These are phyloP conservation scores for Chionis minor DNA, from an alignment of 2,113 vertebrate species.

Conservation along the genomic window DNA sequence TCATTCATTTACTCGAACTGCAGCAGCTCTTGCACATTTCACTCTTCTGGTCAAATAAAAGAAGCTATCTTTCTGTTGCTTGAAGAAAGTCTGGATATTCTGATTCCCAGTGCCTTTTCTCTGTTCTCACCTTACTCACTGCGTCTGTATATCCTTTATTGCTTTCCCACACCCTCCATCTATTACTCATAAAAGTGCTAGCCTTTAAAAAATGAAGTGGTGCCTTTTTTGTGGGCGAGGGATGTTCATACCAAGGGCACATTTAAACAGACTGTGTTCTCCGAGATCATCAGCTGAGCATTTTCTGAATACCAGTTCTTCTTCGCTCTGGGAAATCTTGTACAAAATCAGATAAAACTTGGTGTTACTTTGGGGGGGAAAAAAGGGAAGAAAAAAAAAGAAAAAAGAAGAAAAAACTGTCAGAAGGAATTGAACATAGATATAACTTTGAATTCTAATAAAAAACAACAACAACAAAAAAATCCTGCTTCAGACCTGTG, in stretches of 20 bases:
- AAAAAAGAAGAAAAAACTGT: rapidly evolving
- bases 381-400: rapidly evolving
- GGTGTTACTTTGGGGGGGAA: rapidly evolving
- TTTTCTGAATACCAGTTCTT: not conserved
- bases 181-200: not conserved
- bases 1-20: not conserved
- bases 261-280: not conserved
- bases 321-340: not conserved
- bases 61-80: not conserved
- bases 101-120: not conserved
- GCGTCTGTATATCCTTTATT: not conserved
- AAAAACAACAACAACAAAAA: not conserved
- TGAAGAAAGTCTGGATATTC: not conserved
- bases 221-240: not conserved
- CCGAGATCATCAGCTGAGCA: not conserved
- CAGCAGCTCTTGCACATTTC: not conserved
- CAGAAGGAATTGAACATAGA: not conserved
- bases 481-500: not conserved
- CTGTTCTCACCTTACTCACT: not conserved
- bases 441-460: not conserved
- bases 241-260: not conserved
- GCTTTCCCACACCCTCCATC: rapidly evolving
- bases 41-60: not conserved
- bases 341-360: not conserved
- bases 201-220: not conserved